Base-by-base conservation (phyloP, 1,140 invertebrate species). In the Macrosteles quadrilineatus region DNA sequence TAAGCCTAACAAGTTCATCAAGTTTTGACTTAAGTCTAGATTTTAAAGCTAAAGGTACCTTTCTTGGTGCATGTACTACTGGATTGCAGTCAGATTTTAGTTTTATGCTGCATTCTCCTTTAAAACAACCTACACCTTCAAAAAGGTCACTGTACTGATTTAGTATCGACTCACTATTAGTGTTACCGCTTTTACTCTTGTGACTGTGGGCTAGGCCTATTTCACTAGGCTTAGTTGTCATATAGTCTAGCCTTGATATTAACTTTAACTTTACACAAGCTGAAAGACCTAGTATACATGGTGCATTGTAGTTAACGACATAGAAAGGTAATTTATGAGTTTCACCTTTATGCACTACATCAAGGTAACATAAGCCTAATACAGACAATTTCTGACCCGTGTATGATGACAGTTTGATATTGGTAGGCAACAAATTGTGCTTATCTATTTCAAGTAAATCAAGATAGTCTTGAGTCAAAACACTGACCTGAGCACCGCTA, bases 1-100 rank as follows among this genome's bases (percentile, higher is more conserved):
- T 72, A 53, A 72, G 50, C 75, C 78, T 78, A 27, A 27, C 29
- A 12, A 62, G 23, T 23, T 27, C 57, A 29, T 31, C 29, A 30
- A 62, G 23, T 62, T 27, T 62, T n/a, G 11, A n/a, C 14, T 27
- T 27, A 81, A 69, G 43, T 19, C 17, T 19, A 23, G 17, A 23
- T 19, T 50, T 50, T 50, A 19, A 23, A 50, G 17, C 21, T n/a
- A 50, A 19, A 23, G 47, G 21, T 6, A 19, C 21, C n/a, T 50
- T 50, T 19, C 47, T 50, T 50, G 47, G n/a, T 11, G 47, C 47
- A 50, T 50, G 47, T 19, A 50, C n/a, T 6, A 19, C 21, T 4
- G 47, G 47, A 11, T 9, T 6, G n/a, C n/a, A 50, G n/a, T 50
- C n/a, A 9, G 3, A 4, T 19, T 50, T 23, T 19, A 23, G 6